Conservation (phyloP, 1,140 invertebrate genomes). For the Solenopsis invicta region DNA sequence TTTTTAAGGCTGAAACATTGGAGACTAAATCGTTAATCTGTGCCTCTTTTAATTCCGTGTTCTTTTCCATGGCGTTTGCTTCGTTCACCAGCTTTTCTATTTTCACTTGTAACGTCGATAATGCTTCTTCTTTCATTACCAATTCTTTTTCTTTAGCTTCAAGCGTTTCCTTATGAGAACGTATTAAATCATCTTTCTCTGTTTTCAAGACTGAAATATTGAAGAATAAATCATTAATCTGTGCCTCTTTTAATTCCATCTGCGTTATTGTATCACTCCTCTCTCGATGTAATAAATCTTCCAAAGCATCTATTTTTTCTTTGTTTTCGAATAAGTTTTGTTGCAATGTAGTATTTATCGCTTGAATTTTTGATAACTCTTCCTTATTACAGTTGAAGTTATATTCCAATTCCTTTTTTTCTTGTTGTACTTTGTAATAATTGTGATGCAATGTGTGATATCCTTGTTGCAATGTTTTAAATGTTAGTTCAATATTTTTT, state of each 20-base stretch:
- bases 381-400: constrained; percentile 50
- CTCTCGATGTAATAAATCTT: constrained; percentile 54
- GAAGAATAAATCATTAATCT: no score
- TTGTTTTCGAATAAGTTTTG: constrained; percentile 54
- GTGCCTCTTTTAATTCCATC: constrained; percentile 44
- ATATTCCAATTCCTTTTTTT: constrained; percentile 34
- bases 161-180: no score
- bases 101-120: no score
- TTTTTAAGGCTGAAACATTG: no score
- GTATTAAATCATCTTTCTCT: no score
- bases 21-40: no score
- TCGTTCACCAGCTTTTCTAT: no score
- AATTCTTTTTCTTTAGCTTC: no score
- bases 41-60: constrained; percentile 40
- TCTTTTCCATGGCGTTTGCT: no score
- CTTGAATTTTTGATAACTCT: constrained; percentile 47
- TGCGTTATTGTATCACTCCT: constrained; percentile 16
- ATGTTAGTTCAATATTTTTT: constrained; percentile 32
- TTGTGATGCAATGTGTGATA: constrained; percentile 32
- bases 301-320: constrained; percentile 46
- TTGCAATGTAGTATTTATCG: constrained; percentile 46
- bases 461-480: constrained; percentile 37
- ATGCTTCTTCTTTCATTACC: no score
- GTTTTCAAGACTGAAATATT: no score
- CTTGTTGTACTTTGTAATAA: constrained; percentile 43